Conservation (phyloP, 2,113 vertebrate genomes). For the Carassius gibelio region DNA sequence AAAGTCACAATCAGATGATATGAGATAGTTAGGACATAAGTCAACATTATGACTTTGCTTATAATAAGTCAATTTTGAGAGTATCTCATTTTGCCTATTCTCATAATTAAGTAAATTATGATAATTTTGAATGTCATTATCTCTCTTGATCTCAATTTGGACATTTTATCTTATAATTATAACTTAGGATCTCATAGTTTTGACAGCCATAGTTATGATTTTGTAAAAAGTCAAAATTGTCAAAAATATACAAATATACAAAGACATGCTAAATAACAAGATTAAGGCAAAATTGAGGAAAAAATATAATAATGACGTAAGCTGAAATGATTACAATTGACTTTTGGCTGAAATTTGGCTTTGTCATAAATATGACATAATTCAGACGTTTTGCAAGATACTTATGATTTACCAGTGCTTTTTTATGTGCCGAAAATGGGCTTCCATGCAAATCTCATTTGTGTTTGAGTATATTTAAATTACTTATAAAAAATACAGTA, state of each 20-base stretch:
- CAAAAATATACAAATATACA: not conserved
- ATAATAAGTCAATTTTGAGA: too few species aligned
- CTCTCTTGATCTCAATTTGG: too few species aligned
- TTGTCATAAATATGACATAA: too few species aligned
- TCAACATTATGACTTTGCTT: not conserved
- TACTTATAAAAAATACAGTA: not conserved
- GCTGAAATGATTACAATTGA: not conserved
- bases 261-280: not conserved
- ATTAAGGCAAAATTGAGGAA: not conserved
- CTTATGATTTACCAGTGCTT: not conserved
- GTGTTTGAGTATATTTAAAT: not conserved
- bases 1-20: too few species aligned
- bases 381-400: too few species aligned
- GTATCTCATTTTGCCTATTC: too few species aligned
- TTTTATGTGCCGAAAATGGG: not conserved
- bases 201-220: too few species aligned
- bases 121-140: too few species aligned
- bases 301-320: not conserved
- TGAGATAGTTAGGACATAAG: not conserved
- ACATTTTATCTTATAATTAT: too few species aligned
- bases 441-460: not conserved
- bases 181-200: too few species aligned
- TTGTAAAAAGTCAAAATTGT: not conserved
- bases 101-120: too few species aligned
- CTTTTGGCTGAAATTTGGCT: not conserved